Evolutionary conservation across 2,113 vertebrate genomes (phyloP), one percentile per base, ranked within the genome.

Genomic region (Columbina picui): DNA sequence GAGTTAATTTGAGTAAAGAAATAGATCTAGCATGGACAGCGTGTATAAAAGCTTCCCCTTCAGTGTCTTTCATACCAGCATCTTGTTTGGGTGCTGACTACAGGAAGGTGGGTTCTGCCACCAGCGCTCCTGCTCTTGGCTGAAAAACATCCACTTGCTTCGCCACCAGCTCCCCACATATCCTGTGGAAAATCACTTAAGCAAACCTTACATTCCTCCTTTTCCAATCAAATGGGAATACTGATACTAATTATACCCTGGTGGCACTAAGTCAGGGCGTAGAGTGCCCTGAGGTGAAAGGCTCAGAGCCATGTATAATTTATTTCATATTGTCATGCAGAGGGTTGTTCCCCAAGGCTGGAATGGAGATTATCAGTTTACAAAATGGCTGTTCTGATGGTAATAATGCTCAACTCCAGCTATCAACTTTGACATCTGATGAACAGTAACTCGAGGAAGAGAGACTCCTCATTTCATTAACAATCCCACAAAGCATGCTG

Each of bases 261-360:
- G 36, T 92, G 92, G 19, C 64, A 17, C 68, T 34, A 93, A 94
- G 71, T 75, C 71, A 86, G 60, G 57, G 79, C 18, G 1, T 47
- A 45, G 75, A 74, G 52, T 80, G 90, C 92, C 90, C 92, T 59
- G 79, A 93, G 88, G 75, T 88, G 92, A 88, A 93, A 90, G 60
- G 68, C 83, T 94, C 41, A 41, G 41, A 89, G 60, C 50, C 89
- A 94, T 97, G 76, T 94, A 90, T 96, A 95, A 94, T 96, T 96
- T 96, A 96, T 94, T 93, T 84, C 32, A 69, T 49, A 21, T 74
- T 94, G 64, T 86, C 82, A 74, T 60, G 68, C 83, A 56, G 71
- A 84, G 47, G 53, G 59, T 15, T 88, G 68, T 65, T 96, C 87
- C 78, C 84, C 68, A 83, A 70, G 94, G 76, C 90, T 93, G 64